A percentile compares a stretch with the other conserved stretches of the same genome.
Evolutionary conservation across 2,888 invertebrate genomes (phyloP).

Genomic region (Didymodactylos carnosus): DNA sequence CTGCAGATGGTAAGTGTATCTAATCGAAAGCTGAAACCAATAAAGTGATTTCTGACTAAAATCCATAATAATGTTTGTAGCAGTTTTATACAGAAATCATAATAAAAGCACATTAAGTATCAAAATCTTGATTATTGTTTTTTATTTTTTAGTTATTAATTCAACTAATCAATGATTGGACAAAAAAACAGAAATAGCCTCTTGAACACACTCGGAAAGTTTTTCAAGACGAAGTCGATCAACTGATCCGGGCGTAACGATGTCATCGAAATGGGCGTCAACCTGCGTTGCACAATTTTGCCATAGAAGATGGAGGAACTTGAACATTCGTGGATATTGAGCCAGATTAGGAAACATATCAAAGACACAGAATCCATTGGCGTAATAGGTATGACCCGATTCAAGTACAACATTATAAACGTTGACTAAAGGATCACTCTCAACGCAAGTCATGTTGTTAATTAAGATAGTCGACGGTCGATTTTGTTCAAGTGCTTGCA

Average conservation of each 20-base stretch:
- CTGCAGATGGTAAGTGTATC: too few species aligned
- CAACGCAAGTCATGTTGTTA: background rate
- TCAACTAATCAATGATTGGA: background rate
- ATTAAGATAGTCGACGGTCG: background rate
- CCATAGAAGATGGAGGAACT: background rate
- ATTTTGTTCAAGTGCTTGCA: background rate
- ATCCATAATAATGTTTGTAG: too few species aligned
- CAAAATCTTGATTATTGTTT: background rate
- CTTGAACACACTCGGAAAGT: background rate
- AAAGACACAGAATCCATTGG: background rate
- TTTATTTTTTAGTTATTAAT: background rate
- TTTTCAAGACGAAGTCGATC: background rate
- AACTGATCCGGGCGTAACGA: background rate
- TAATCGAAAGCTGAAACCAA: too few species aligned
- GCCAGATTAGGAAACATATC: background rate
- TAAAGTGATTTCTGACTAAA: too few species aligned
- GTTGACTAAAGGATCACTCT: background rate
- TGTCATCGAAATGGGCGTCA: background rate
- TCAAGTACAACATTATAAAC: background rate
- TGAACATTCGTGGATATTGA: background rate
- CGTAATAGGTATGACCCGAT: background rate
- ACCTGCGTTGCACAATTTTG: background rate
- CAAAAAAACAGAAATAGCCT: background rate
- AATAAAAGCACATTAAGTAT: too few species aligned
- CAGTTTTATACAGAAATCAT: too few species aligned